A percentile compares a stretch with the other conserved stretches of the same genome.
phyloP scores from a whole-genome alignment of 1,140 invertebrate genomes.

The Odontomachus brunneus region DNA sequence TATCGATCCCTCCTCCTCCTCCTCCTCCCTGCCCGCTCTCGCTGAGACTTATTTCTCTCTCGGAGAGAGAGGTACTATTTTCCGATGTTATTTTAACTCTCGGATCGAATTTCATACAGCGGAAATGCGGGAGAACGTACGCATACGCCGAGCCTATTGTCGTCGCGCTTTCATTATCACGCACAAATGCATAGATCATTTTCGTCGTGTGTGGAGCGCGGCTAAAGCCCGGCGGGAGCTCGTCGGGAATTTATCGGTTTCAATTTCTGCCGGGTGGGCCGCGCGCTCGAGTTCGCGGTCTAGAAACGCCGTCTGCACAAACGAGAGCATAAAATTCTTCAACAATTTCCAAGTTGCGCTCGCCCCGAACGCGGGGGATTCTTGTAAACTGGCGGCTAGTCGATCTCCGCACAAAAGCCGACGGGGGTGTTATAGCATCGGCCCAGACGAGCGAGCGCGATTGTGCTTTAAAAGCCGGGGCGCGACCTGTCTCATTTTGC shows the following conservation, averaged over 20 bases:
- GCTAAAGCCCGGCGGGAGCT: not conserved
- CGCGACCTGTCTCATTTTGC: constrained; percentile 60
- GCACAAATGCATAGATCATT: constrained; percentile 6
- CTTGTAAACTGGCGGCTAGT: constrained; percentile 35
- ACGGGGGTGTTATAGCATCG: constrained; percentile 50
- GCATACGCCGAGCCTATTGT: not conserved
- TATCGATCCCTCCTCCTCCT: not conserved
- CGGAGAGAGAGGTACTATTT: not conserved
- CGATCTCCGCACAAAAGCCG: constrained; percentile 50
- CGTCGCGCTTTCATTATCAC: not conserved
- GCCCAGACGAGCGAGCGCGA: constrained; percentile 56
- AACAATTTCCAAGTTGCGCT: constrained; percentile 44
- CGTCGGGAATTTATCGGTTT: constrained; percentile 21
- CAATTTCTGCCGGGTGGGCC: not conserved
- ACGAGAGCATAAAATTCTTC: constrained; percentile 34
- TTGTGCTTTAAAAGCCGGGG: constrained; percentile 53
- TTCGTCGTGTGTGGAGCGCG: not conserved
- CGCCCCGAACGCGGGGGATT: not conserved
- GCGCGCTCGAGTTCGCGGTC: constrained; percentile 9
- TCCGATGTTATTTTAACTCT: not conserved
- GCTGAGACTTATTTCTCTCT: not conserved
- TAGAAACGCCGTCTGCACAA: not conserved
- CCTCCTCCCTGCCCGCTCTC: not conserved
- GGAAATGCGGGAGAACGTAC: not conserved
- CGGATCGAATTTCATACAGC: not conserved